A percentile compares a stretch with the other conserved stretches of the same genome.
phyloP scores from a whole-genome alignment of 2,113 vertebrate species.

The Chaetorhynchus papuensis region DNA sequence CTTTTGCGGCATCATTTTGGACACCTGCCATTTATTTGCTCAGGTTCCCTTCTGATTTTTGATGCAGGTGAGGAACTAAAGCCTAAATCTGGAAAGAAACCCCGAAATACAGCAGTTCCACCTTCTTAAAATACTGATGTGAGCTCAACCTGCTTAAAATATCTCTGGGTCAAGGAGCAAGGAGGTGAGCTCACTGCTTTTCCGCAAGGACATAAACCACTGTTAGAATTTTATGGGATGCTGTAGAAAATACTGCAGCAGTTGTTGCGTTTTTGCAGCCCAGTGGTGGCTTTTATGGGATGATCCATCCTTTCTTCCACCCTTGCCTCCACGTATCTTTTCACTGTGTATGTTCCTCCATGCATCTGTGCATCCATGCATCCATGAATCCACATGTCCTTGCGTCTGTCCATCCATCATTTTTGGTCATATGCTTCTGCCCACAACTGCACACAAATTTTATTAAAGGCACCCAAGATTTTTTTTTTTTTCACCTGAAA shows the following conservation, averaged over 20 bases:
- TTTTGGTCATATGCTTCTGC: neutral
- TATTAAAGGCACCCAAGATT: neutral
- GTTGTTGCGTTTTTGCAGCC: constrained; percentile 14
- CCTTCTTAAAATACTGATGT: constrained; percentile 44
- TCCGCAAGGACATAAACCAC: constrained; percentile 29
- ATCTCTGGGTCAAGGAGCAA: constrained; percentile 32
- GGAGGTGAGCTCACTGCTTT: constrained; percentile 63
- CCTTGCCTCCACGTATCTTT: neutral
- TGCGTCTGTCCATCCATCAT: fast-evolving
- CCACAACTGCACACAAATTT: neutral
- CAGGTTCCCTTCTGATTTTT: neutral
- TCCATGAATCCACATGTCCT: neutral
- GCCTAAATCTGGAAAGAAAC: neutral
- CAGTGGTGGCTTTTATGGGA: neutral
- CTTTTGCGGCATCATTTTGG: neutral
- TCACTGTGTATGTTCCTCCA: fast-evolving
- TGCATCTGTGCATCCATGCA: neutral
- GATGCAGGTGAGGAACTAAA: constrained; percentile 41
- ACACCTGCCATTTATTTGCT: neutral
- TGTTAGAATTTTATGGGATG: constrained; percentile 32
- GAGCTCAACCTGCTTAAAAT: constrained; percentile 51
- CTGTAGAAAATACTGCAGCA: constrained; percentile 24
- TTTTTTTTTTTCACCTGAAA: fast-evolving
- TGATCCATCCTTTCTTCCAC: neutral
- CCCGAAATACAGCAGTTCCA: neutral